Conservation (phyloP, 2,797 vertebrate genomes). For the Schizopygopsis malacanthus region DNA sequence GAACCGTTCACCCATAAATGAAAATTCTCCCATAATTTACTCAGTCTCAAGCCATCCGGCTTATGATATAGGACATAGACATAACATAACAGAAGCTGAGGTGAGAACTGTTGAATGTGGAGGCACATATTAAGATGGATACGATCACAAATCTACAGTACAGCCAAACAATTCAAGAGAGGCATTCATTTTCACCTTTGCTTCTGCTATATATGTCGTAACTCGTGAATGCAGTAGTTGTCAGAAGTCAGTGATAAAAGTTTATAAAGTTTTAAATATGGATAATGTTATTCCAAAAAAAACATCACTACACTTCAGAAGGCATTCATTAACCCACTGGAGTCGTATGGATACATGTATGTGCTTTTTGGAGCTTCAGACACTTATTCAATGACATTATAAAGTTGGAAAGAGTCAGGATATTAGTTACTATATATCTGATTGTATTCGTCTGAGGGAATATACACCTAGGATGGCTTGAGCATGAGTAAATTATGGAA, state of each 20-base stretch:
- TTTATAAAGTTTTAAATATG: neutral
- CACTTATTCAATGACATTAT: too few relatives aligned
- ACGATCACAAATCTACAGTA: neutral
- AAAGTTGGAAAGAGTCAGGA: neutral
- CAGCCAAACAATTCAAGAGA: too few relatives aligned
- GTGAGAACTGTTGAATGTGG: neutral
- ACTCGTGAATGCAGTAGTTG: neutral
- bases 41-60: neutral
- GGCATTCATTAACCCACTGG: neutral
- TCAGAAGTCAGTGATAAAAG: neutral
- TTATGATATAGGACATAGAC: neutral
- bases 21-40: neutral
- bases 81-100: neutral
- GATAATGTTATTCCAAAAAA: neutral
- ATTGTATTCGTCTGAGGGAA: neutral
- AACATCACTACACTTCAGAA: neutral
- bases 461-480: neutral
- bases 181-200: too few relatives aligned
- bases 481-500: neutral
- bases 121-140: neutral
- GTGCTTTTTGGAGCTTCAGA: neutral
- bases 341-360: neutral
- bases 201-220: neutral
- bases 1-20: neutral
- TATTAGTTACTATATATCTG: neutral